phyloP scores from a whole-genome alignment of 2,888 invertebrate species.

The Sussaba pulchella region DNA sequence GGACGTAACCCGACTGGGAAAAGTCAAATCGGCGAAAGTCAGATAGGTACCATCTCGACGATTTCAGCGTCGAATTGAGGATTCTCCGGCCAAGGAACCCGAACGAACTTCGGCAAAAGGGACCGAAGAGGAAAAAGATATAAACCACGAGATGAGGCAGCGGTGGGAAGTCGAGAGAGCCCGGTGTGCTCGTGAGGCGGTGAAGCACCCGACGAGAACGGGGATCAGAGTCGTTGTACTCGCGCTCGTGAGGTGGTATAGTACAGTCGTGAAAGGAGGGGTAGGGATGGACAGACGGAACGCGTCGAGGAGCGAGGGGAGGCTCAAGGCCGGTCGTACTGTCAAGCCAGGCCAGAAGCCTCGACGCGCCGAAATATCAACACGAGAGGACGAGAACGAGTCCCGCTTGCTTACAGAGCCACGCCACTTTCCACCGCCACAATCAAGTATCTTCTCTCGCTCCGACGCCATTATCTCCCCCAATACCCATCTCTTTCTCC shows the following conservation, averaged over 20 bases:
- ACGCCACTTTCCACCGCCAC: slow-evolving; percentile 45
- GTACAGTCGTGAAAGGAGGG: slow-evolving; percentile 30
- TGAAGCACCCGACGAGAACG: slow-evolving; percentile 24
- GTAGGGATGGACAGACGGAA: slow-evolving; percentile 52
- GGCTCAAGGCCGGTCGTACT: slow-evolving; percentile 73
- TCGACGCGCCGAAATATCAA: slow-evolving; percentile 66
- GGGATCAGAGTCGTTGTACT: slow-evolving; percentile 23
- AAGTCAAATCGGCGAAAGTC: no score
- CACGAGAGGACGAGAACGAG: slow-evolving; percentile 54
- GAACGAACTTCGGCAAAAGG: neutral
- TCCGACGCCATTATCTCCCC: slow-evolving; percentile 34
- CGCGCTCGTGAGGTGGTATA: slow-evolving; percentile 53
- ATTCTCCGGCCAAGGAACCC: neutral
- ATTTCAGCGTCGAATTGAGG: neutral
- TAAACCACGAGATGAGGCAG: neutral
- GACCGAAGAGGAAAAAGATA: neutral
- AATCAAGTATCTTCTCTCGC: slow-evolving; percentile 43
- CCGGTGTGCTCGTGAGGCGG: slow-evolving; percentile 9
- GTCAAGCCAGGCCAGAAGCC: slow-evolving; percentile 69
- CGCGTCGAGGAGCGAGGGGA: slow-evolving; percentile 69
- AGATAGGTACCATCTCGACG: no score
- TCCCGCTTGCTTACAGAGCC: slow-evolving; percentile 47
- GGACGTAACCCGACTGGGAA: no score
- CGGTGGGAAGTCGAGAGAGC: neutral
- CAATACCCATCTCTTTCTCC: neutral